Percentiles rank a stretch among this genome's conserved stretches.
phyloP scores from a whole-genome alignment of 1,140 invertebrate genomes.

The Brachionus koreanus region DNA sequence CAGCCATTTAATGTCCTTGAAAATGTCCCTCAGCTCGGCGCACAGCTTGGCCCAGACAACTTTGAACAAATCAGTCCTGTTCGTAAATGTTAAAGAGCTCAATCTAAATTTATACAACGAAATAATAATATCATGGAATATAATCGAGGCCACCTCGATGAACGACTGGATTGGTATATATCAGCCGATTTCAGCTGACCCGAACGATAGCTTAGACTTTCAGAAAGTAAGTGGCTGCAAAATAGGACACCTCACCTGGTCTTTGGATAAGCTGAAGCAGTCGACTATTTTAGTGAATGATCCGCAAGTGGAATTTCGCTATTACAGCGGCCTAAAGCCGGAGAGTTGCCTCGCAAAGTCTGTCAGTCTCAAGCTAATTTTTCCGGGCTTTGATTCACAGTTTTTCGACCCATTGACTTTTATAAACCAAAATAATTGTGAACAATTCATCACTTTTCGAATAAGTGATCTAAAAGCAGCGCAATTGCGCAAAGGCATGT shows the following conservation, averaged over 20 bases:
- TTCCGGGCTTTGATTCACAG: background rate
- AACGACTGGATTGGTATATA: conserved; percentile 33
- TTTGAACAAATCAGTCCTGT: conserved; percentile 4
- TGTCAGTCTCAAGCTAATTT: background rate
- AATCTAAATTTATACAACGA: conserved; percentile 34
- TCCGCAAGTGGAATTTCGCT: conserved; percentile 7
- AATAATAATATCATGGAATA: conserved; percentile 44
- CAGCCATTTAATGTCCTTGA: background rate
- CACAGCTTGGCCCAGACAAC: conserved; percentile 1
- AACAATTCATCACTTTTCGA: conserved; percentile 33
- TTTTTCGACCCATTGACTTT: conserved; percentile 11
- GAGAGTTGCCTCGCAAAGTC: background rate
- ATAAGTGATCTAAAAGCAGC: conserved; percentile 54
- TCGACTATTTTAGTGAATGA: background rate
- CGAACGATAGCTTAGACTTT: background rate
- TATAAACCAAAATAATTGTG: background rate
- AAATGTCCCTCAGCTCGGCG: background rate
- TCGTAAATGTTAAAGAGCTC: conserved; percentile 41
- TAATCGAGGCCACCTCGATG: conserved; percentile 1
- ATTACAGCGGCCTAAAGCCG: conserved; percentile 28
- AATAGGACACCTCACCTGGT: conserved; percentile 40
- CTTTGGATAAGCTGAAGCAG: background rate
- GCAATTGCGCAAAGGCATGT: conserved; percentile 61
- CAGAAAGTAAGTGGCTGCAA: conserved; percentile 30
- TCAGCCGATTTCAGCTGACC: background rate